These are phyloP conservation scores for Pundamilia nyererei DNA, from an alignment of 2,113 vertebrate species.

Conservation along the genomic window DNA sequence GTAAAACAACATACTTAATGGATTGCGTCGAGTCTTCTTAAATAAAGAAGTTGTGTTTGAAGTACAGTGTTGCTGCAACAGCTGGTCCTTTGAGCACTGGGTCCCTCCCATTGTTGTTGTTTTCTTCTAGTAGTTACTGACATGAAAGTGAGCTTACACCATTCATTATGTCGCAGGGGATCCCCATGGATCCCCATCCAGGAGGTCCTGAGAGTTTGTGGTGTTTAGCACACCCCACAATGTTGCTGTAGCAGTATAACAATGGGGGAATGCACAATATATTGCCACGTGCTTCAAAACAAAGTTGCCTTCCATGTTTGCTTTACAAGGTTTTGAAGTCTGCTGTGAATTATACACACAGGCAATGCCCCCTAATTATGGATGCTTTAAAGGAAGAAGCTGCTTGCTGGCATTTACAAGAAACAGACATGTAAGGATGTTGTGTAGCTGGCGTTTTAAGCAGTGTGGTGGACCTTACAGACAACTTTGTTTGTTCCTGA, in stretches of 20 bases:
- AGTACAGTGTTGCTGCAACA: not conserved
- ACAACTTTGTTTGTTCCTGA: not conserved
- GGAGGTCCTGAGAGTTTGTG: not conserved
- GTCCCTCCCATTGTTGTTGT: not conserved
- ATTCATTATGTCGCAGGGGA: not conserved
- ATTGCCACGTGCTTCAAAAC: slow-evolving; percentile 14
- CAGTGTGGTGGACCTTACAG: not conserved
- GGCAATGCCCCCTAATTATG: slow-evolving; percentile 7
- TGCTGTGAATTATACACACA: slow-evolving; percentile 26
- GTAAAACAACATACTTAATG: slow-evolving; percentile 45
- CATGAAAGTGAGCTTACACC: not conserved
- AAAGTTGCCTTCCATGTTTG: slow-evolving; percentile 8
- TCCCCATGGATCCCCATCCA: not conserved
- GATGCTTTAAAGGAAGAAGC: slow-evolving; percentile 19
- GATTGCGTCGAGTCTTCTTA: slow-evolving; percentile 48
- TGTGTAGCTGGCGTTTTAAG: not conserved
- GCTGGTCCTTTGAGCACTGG: not conserved
- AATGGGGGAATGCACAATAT: not conserved
- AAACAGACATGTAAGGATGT: not conserved
- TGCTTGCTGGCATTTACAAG: slow-evolving; percentile 35
- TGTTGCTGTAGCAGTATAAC: not conserved
- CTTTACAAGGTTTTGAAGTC: slow-evolving; percentile 32
- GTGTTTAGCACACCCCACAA: not conserved
- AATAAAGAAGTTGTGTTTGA: slow-evolving; percentile 62
- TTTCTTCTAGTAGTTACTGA: not conserved